Conservation (phyloP, 1,140 invertebrate species). For the Lysiphlebus fabarum region DNA sequence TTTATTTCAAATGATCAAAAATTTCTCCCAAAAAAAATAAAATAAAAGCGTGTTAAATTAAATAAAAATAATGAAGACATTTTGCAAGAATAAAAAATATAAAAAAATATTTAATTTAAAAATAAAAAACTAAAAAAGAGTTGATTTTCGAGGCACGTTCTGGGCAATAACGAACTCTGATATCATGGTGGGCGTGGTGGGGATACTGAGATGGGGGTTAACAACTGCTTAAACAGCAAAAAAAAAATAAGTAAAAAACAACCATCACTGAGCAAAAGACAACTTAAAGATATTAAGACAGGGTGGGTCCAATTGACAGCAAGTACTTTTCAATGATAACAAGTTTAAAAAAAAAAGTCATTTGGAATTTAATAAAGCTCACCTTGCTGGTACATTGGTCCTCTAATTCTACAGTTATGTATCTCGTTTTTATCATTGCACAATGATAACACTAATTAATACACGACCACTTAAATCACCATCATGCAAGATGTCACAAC, state of each 20-base stretch:
- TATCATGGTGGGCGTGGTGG: constrained; percentile 35
- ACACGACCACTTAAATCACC: constrained; percentile 10
- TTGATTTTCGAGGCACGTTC: too few relatives aligned
- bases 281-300: not conserved
- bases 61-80: too few relatives aligned
- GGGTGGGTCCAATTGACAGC: constrained; percentile 17
- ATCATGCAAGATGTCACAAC: constrained; percentile 1
- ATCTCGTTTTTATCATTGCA: constrained; percentile 47
- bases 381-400: constrained; percentile 55
- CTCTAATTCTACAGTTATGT: constrained; percentile 33
- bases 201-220: constrained; percentile 27
- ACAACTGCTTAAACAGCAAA: not conserved
- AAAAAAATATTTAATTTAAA: too few relatives aligned
- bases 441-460: constrained; percentile 32
- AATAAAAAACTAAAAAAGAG: too few relatives aligned
- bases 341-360: not conserved
- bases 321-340: not conserved
- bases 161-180: too few relatives aligned
- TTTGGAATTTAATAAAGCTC: constrained; percentile 26
- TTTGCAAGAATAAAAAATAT: too few relatives aligned
- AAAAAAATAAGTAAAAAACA: not conserved
- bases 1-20: too few relatives aligned
- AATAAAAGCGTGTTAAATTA: too few relatives aligned
- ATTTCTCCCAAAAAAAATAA: too few relatives aligned
- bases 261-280: not conserved